These are phyloP conservation scores for Clivina fossor DNA, from an alignment of 2,888 invertebrate genomes.

Conservation along the genomic window DNA sequence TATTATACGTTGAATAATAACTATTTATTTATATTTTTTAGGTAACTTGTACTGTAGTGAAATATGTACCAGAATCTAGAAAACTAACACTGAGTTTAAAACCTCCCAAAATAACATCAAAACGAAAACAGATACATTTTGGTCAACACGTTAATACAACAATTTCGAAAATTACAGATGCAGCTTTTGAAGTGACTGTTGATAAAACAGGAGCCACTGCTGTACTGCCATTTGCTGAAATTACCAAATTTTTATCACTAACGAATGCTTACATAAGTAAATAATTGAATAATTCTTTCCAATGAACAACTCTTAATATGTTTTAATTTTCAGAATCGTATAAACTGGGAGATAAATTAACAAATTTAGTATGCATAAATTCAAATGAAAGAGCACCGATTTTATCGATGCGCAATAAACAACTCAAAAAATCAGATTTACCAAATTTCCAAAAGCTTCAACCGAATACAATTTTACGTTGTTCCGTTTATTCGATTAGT, in stretches of 20 bases:
- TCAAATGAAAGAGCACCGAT: conserved; percentile 37
- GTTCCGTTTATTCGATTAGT: conserved; percentile 41
- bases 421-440: conserved; percentile 39
- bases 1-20: conserved; percentile 13
- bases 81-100: conserved; percentile 56
- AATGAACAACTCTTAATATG: too few relatives aligned
- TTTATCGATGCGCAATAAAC: conserved; percentile 46
- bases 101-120: conserved; percentile 36
- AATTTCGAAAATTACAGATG: conserved; percentile 46
- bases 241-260: conserved; percentile 41
- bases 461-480: conserved; percentile 43
- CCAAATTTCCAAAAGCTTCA: conserved; percentile 41
- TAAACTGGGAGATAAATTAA: conserved; percentile 43
- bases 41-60: conserved; percentile 58
- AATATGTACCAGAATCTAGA: conserved; percentile 49
- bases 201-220: conserved; percentile 51
- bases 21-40: conserved; percentile 44
- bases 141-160: conserved; percentile 52
- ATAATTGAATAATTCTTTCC: too few relatives aligned
- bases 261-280: conserved; percentile 1
- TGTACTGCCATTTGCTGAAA: conserved; percentile 48
- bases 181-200: conserved; percentile 51
- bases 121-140: conserved; percentile 48
- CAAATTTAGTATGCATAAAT: conserved; percentile 46
- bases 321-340: conserved; percentile 43